These are phyloP conservation scores for Platorchestia sp. DNA, from an alignment of 1,140 invertebrate genomes.

Conservation along the genomic window DNA sequence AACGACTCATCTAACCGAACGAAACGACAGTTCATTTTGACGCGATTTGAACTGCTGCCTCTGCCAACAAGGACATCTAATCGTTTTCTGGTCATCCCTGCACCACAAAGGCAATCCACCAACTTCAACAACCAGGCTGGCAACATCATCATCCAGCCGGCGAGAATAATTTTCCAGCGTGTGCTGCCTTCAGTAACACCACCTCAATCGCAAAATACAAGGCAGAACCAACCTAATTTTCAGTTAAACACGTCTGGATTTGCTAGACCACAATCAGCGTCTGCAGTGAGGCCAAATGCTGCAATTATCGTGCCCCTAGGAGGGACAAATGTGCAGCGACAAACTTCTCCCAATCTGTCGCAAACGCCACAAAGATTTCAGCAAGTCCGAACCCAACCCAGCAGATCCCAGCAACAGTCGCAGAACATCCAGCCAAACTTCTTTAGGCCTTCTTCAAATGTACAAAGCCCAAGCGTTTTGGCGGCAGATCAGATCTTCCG, in stretches of 20 bases:
- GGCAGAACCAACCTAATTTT: background rate
- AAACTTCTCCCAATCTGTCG: background rate
- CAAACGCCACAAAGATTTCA: background rate
- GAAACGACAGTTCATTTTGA: conserved; percentile 47
- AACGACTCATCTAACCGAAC: background rate
- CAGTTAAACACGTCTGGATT: background rate
- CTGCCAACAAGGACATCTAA: background rate
- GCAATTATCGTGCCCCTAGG: background rate
- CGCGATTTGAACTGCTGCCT: background rate
- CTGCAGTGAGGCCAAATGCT: background rate
- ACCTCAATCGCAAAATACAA: background rate
- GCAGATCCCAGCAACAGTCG: background rate
- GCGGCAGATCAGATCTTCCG: background rate
- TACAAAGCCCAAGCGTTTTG: background rate
- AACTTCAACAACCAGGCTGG: background rate
- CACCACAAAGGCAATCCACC: background rate
- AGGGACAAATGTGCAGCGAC: background rate
- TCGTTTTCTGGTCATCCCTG: background rate
- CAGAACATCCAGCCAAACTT: background rate
- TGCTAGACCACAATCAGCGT: background rate
- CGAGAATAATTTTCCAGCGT: conserved; percentile 25
- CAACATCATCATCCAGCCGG: conserved; percentile 21
- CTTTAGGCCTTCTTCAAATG: background rate
- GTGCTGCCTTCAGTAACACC: background rate
- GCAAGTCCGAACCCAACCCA: background rate